Base-by-base conservation (phyloP, 2,888 invertebrate species). In the Oscheius sp. region DNA sequence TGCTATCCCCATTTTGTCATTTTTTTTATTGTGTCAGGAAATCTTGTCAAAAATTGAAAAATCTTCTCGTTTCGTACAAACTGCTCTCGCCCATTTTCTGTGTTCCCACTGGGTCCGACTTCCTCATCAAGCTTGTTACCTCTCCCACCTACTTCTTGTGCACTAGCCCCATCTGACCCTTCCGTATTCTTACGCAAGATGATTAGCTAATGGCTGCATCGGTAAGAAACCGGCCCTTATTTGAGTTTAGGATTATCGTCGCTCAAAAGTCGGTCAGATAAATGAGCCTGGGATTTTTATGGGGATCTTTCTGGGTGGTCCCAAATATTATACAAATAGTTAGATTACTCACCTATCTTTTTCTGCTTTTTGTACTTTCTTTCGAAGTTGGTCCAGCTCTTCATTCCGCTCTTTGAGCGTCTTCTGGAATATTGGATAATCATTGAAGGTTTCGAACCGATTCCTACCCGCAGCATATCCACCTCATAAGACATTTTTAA, bases 381-480 rank as follows among this genome's bases (percentile, higher is more conserved):
- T 84, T 64, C 79, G 80, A 16, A 84, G 74, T 25, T 76, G 66
- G 21, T 84, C 82, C 53, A 82, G 75, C 56, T 86, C 86, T 58
- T 78, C 76, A 43, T 80, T 72, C 46, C 79, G 75, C 29, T 84
- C 84, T 69, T 83, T 81, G 55, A 85, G 74, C 55, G 81, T 77
- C 72, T 79, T 83, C 85, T 85, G 76, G 61, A 85, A 81, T 16
- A 18, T n/a, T n/a, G 43, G 25, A 2, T n/a, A 27, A 18, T 66
- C 18, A 29, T n/a, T 21, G 29, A 25, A 52, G n/a, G 23, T 7
- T 52, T 16, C 16, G 1, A 3, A 27, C n/a, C 25, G 35, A 2
- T 18, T 16, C 18, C 49, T 49, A 66, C 66, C 66, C 66, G n/a
- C 35, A 66, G 27, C 52, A 66, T 52, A 29, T 66, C 66, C 52